Percentiles rank a stretch among this genome's conserved stretches.
Evolutionary conservation across 2,113 vertebrate genomes (phyloP).

Genomic region (Delphinus delphis): DNA sequence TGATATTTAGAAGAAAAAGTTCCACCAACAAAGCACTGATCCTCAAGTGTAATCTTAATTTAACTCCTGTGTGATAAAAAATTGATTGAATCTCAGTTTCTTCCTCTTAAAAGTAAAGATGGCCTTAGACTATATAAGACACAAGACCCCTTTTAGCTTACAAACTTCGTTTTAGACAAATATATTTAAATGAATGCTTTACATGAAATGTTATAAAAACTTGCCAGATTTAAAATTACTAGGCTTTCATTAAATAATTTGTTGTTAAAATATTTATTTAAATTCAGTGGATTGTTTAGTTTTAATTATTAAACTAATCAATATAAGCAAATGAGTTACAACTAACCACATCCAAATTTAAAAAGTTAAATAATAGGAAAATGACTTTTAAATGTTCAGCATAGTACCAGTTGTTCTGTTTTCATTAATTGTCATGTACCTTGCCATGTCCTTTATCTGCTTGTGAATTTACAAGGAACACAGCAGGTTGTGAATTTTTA

Average conservation of each 20-base stretch:
- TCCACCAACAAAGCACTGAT: background rate
- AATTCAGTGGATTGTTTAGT: background rate
- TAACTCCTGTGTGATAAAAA: background rate
- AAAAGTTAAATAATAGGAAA: conserved; percentile 61
- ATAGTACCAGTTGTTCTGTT: conserved; percentile 65
- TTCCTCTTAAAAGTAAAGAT: background rate
- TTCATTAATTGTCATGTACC: conserved; percentile 79
- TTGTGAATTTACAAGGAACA: conserved; percentile 83
- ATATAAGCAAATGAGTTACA: background rate
- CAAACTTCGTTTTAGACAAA: background rate
- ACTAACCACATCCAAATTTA: background rate
- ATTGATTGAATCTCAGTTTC: background rate
- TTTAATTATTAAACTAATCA: background rate
- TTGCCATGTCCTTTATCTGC: conserved; percentile 80
- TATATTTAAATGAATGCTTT: background rate
- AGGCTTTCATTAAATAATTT: background rate
- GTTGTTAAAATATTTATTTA: background rate
- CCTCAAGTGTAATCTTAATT: background rate
- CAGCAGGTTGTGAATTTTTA: conserved; percentile 85
- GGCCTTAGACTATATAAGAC: background rate
- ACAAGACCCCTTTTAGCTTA: background rate
- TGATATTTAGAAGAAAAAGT: background rate
- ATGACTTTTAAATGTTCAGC: conserved; percentile 39
- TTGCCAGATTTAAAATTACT: background rate
- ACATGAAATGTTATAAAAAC: background rate